Evolutionary conservation across 2,888 invertebrate species (phyloP), one percentile per base, ranked within the genome.

Genomic region (Tyria jacobaeae): DNA sequence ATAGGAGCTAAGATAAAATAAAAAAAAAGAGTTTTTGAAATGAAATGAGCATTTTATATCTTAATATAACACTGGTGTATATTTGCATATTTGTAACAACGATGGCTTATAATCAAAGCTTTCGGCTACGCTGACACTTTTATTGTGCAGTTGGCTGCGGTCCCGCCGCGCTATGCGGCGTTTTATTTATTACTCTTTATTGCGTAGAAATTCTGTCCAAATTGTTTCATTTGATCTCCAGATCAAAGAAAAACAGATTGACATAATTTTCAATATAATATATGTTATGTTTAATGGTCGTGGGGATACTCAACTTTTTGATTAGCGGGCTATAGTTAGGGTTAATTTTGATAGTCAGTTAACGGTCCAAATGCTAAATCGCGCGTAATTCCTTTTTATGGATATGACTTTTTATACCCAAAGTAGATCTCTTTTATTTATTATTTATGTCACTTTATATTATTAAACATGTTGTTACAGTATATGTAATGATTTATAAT

Each of bases 141-240:
- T 76, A 76, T 76, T 66, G 76, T 78, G 69, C 76, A 70, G 66
- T 78, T 75, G 73, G 78, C 76, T 60, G 48, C 60, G 62, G 68
- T 61, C 70, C 78, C 75, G 53, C 68, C 63, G 57, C 64, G 49
- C 67, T 64, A 63, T 64, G 62, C 60, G 53, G 14, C 66, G 9
- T 60, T 55, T 78, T 75, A 78, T 76, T 78, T 78, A 76, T 73
- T 57, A 62, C 56, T 57, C 63, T 67, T 73, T 69, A 75, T 73
- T 70, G 65, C 66, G 52, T 70, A 66, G 69, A 75, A 62, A 66
- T 78, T 71, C 71, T 73, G 73, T 71, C 63, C 73, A 68, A 76
- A 73, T 73, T 70, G 71, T 73, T 76, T 71, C 76, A 78, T 76
- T 76, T 76, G 76, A 76, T 76, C 78, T 76, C 53, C 14, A 61